phyloP scores from a whole-genome alignment of 2,797 vertebrate species.

The Bufotes viridis region DNA sequence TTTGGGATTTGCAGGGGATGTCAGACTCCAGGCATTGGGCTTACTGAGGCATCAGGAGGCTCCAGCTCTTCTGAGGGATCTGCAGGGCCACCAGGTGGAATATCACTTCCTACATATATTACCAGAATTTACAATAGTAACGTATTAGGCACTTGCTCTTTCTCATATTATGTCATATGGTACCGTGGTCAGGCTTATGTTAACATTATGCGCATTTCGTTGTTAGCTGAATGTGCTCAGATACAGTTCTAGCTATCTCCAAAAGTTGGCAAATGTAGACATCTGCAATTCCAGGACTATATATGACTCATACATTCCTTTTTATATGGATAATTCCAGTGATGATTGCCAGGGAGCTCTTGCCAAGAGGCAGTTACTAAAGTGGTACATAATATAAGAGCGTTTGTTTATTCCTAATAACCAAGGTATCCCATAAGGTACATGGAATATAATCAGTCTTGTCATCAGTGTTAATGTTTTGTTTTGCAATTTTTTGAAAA shows the following conservation, averaged over 20 bases:
- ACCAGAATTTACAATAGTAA: not conserved
- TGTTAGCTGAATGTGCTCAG: not conserved
- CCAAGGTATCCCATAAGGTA: not conserved
- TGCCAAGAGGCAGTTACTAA: not conserved
- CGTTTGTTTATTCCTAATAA: not conserved
- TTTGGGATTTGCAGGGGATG: not conserved
- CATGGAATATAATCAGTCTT: not conserved
- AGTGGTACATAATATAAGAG: not conserved
- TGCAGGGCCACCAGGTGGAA: not conserved
- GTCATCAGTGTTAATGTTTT: not conserved
- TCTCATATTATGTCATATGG: not conserved
- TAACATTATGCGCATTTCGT: not conserved
- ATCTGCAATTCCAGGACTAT: conserved; percentile 23
- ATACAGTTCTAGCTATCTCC: not conserved
- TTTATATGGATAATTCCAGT: conserved; percentile 36
- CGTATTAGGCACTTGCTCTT: not conserved
- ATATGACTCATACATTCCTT: conserved; percentile 57
- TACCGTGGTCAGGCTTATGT: not conserved
- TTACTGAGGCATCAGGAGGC: not conserved
- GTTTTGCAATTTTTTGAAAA: not conserved
- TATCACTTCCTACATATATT: not conserved
- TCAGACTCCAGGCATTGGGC: not conserved
- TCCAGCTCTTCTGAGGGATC: no score
- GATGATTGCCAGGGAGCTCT: not conserved
- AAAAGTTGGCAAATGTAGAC: conserved; percentile 30